These are phyloP conservation scores for Thumatha senex DNA, from an alignment of 2,888 invertebrate genomes.

Conservation along the genomic window DNA sequence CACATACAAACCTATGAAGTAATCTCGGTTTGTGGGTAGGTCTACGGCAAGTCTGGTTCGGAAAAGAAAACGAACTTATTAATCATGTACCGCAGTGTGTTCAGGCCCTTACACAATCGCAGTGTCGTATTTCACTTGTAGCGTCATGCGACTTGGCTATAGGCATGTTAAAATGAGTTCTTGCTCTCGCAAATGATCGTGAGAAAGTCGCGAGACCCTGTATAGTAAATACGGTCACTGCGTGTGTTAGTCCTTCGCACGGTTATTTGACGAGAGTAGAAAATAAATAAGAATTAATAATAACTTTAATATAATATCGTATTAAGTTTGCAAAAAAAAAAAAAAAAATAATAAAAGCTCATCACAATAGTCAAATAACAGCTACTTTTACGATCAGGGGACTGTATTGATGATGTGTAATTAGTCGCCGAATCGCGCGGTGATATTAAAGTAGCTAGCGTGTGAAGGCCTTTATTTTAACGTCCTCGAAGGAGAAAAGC, in stretches of 20 bases:
- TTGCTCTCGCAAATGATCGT: no score
- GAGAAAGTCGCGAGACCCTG: neutral
- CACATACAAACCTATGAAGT: constrained; percentile 80
- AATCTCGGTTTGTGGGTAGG: constrained; percentile 55
- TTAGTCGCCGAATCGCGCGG: constrained; percentile 4
- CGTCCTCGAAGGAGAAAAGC: constrained; percentile 24
- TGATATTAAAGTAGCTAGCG: constrained; percentile 2
- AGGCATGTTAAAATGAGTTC: neutral
- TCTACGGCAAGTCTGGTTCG: constrained; percentile 74
- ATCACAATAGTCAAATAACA: constrained; percentile 2
- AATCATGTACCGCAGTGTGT: constrained; percentile 50
- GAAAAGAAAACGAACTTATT: constrained; percentile 71
- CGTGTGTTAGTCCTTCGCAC: neutral
- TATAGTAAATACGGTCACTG: neutral
- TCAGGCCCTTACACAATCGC: constrained; percentile 18
- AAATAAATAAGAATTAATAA: no score
- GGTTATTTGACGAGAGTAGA: neutral
- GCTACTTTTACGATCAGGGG: constrained; percentile 3
- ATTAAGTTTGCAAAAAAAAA: neutral
- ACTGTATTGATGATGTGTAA: neutral
- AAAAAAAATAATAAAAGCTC: neutral
- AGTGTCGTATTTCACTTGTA: neutral
- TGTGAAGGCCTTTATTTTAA: constrained; percentile 9
- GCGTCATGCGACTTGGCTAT: neutral
- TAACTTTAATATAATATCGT: no score